Conservation (phyloP, 2,888 invertebrate genomes). For the Thera britannica region DNA sequence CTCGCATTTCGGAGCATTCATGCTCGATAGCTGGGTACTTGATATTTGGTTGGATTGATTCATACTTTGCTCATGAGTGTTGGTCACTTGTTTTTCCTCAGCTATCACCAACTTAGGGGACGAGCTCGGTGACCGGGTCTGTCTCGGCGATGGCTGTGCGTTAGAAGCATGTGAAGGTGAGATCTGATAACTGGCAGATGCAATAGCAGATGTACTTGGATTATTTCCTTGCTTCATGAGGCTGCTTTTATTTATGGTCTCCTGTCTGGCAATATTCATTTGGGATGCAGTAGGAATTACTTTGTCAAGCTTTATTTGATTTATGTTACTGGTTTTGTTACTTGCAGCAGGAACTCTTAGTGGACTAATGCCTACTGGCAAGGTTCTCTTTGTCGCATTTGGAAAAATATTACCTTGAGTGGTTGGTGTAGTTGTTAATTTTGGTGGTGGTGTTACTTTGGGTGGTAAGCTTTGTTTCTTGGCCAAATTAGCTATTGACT, state of each 20-base stretch:
- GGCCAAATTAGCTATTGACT: slow-evolving; percentile 80
- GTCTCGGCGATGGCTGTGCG: slow-evolving; percentile 73
- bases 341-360: slow-evolving; percentile 63
- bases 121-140: slow-evolving; percentile 81
- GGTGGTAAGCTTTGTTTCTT: slow-evolving; percentile 76
- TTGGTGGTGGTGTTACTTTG: slow-evolving; percentile 59
- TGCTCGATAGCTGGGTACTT: slow-evolving; percentile 68
- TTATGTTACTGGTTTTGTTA: slow-evolving; percentile 52
- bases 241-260: slow-evolving; percentile 59
- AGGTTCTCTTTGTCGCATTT: slow-evolving; percentile 59
- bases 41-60: slow-evolving; percentile 77
- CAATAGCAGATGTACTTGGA: slow-evolving; percentile 52
- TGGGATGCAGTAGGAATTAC: slow-evolving; percentile 51
- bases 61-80: slow-evolving; percentile 60
- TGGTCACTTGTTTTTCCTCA: slow-evolving; percentile 75
- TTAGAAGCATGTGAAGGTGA: slow-evolving; percentile 56
- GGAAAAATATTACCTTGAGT: slow-evolving; percentile 67
- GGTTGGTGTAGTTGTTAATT: slow-evolving; percentile 45
- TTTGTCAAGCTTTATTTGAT: slow-evolving; percentile 71
- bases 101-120: slow-evolving; percentile 82
- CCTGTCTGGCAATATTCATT: slow-evolving; percentile 58
- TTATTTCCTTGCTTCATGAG: slow-evolving; percentile 55
- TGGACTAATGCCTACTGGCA: slow-evolving; percentile 56
- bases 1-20: slow-evolving; percentile 63
- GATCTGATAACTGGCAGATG: slow-evolving; percentile 63